Evolutionary conservation across 2,113 vertebrate genomes (phyloP).

Genomic region (Amphiprion ocellaris): DNA sequence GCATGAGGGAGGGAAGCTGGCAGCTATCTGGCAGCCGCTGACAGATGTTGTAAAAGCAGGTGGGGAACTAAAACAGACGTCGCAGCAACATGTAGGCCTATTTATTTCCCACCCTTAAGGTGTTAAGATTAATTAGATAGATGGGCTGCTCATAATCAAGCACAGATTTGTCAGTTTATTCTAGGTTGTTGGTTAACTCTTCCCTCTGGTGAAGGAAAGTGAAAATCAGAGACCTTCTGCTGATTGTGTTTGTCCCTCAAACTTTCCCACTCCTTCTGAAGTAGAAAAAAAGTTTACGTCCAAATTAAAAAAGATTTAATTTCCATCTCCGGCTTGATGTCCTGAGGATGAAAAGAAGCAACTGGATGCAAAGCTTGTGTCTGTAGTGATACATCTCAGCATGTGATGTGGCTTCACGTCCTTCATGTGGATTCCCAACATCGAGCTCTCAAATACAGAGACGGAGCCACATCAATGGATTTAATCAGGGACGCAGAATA

Average conservation of each 20-base stretch:
- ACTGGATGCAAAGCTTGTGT: conserved; percentile 52
- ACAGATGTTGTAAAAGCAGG: conserved; percentile 55
- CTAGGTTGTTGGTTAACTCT: conserved; percentile 47
- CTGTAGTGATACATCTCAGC: conserved; percentile 67
- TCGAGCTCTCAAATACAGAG: conserved; percentile 53
- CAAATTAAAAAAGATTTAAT: conserved; percentile 41
- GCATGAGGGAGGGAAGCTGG: conserved; percentile 45
- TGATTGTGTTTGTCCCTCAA: not conserved
- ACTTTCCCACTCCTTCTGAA: not conserved
- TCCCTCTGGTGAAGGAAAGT: not conserved
- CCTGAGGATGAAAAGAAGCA: conserved; percentile 23
- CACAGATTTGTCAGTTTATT: conserved; percentile 56
- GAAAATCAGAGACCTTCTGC: not conserved
- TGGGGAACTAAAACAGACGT: conserved; percentile 48
- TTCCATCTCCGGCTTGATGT: conserved; percentile 25
- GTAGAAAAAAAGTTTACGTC: not conserved
- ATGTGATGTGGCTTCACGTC: conserved; percentile 39
- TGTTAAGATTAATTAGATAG: conserved; percentile 69
- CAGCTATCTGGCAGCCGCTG: conserved; percentile 57
- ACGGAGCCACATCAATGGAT: conserved; percentile 76
- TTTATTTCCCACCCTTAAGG: conserved; percentile 53
- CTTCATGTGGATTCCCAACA: conserved; percentile 72
- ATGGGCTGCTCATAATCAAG: conserved; percentile 44
- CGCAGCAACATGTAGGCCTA: conserved; percentile 47
- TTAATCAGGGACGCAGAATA: conserved; percentile 67